Evolutionary conservation across 2,113 vertebrate species (phyloP).

Genomic region (Jacana jacana): DNA sequence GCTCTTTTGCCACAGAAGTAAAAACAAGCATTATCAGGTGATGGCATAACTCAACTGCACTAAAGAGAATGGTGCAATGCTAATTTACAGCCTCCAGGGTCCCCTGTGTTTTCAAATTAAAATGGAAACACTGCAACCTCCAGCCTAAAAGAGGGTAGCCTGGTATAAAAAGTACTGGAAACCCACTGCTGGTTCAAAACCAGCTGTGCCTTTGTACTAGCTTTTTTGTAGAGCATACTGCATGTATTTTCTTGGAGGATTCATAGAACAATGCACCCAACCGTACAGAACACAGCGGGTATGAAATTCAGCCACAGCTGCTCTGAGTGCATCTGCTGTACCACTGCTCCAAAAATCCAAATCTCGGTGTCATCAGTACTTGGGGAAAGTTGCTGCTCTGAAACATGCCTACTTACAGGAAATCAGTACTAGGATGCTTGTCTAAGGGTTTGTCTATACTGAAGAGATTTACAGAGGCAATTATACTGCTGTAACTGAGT

Average conservation of each 20-base stretch:
- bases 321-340: not conserved
- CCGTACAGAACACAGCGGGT: rapidly evolving
- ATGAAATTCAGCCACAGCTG: not conserved
- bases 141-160: not conserved
- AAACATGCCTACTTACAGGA: rapidly evolving
- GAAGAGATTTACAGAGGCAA: not conserved
- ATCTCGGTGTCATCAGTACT: not conserved
- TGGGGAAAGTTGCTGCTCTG: not conserved
- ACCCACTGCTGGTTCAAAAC: not conserved
- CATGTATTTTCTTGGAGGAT: not conserved
- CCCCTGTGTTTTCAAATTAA: not conserved
- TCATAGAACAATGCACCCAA: not conserved
- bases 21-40: not conserved
- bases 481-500: not conserved
- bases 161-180: not conserved
- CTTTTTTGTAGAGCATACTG: not conserved
- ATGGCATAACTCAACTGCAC: not conserved
- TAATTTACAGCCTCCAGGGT: not conserved
- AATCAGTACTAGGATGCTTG: not conserved
- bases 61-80: not conserved
- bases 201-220: not conserved
- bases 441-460: not conserved
- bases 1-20: not conserved
- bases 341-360: not conserved
- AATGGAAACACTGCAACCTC: not conserved